Evolutionary conservation across 2,113 vertebrate species (phyloP), one percentile per base, ranked within the genome.

Genomic region (Stictonetta naevosa): DNA sequence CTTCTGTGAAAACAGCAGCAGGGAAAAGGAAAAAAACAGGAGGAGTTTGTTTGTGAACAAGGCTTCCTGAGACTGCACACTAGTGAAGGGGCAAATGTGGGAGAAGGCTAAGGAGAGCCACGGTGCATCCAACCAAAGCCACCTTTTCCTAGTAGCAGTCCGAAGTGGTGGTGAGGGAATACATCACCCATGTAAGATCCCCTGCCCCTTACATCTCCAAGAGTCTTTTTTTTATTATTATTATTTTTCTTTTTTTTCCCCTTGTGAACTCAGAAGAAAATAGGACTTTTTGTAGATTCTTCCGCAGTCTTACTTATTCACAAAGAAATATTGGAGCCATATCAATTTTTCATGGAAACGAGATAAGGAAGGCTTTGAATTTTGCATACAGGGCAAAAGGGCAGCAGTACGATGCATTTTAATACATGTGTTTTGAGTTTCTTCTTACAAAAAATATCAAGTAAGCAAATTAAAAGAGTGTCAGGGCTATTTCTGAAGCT

Each of bases 401-500:
- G 76, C 83, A 95, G 87, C 56, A 56, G 53, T 36, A 26, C 31
- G 76, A 84, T 86, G 59, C 55, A 78, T 93, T 95, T 95, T 91
- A 92, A 88, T 94, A 67, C 86, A 14, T 31, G 33, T 1, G 0
- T 69, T 95, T 73, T 76, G 31, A 92, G 50, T 73, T 91, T 83
- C 83, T 77, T 90, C 64, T 75, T 56, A 75, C 0, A 0, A 92
- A 88, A 90, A 95, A 74, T 87, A 85, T 25, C 83, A 86, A 90
- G 66, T 75, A 93, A 92, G 71, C 86, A 77, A 75, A 68, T 95
- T 97, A 76, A 97, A 97, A 94, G 89, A 66, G 60, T 67, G 36
- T 93, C 71, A 68, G 58, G 83, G 62, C 82, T 95, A 93, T 90
- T 86, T 96, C 83, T 95, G 74, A 96, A 95, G 82, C 79, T 85